Conservation (phyloP, 2,797 vertebrate species). For the Sciurus carolinensis region DNA sequence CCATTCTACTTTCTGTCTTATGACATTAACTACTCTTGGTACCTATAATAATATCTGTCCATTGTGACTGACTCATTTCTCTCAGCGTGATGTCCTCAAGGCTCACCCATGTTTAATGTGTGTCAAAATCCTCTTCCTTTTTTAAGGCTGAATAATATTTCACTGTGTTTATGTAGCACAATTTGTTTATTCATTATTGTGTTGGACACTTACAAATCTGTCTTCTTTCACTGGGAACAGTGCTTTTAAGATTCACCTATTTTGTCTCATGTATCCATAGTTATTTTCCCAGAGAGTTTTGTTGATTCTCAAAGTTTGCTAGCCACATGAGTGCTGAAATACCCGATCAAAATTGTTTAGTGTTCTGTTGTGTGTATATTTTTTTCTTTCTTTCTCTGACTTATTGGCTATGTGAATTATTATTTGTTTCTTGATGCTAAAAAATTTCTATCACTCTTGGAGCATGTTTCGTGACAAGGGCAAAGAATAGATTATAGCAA, state of each 20-base stretch:
- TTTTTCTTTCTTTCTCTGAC: neutral
- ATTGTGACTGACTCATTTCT: neutral
- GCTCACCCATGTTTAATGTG: neutral
- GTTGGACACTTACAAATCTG: neutral
- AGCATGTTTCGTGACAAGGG: neutral
- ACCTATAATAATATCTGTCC: neutral
- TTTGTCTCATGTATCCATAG: neutral
- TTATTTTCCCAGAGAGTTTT: neutral
- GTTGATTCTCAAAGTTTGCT: neutral
- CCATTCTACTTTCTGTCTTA: neutral
- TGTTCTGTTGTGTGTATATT: neutral
- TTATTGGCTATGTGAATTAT: neutral
- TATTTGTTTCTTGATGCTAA: neutral
- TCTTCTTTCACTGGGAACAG: neutral
- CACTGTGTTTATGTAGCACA: neutral
- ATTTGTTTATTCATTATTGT: neutral
- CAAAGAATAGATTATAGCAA: neutral
- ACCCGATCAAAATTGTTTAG: neutral
- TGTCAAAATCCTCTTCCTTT: neutral
- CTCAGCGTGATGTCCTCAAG: neutral
- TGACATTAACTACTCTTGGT: neutral
- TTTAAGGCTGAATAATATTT: neutral
- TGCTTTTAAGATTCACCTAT: neutral
- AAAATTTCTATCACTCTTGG: neutral
- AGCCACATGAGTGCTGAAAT: neutral